These are phyloP conservation scores for Trichonephila clavipes DNA, from an alignment of 1,140 invertebrate species.

Conservation along the genomic window DNA sequence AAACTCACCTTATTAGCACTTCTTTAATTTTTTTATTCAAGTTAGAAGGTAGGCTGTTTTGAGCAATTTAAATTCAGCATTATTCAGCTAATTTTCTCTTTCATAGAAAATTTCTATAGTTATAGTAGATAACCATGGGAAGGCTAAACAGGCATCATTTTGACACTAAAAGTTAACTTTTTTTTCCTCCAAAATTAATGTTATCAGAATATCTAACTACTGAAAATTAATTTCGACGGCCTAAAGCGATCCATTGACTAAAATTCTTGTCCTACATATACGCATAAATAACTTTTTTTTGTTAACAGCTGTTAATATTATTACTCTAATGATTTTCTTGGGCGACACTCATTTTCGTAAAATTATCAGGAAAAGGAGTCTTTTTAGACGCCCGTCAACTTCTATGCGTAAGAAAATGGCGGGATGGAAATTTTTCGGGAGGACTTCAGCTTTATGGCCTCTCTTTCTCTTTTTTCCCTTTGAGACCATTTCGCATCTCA, in stretches of 20 bases:
- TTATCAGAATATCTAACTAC: neutral
- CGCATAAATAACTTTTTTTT: neutral
- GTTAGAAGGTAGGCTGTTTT: neutral
- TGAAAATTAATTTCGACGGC: neutral
- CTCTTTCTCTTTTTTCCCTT: neutral
- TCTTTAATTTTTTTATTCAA: neutral
- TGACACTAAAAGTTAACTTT: neutral
- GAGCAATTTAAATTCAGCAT: neutral
- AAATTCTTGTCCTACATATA: neutral
- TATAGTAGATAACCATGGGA: neutral
- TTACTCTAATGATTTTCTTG: constrained; percentile 22
- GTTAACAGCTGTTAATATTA: constrained; percentile 22
- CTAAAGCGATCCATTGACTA: neutral
- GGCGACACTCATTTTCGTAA: constrained; percentile 10
- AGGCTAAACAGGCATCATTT: neutral
- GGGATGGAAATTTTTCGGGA: constrained; percentile 11
- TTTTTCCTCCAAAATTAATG: neutral
- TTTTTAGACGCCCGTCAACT: constrained; percentile 29
- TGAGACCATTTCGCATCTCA: constrained; percentile 51
- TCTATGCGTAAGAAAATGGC: constrained; percentile 46
- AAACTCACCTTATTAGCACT: too few relatives aligned
- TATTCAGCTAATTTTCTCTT: neutral
- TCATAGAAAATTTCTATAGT: neutral
- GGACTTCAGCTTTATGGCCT: constrained; percentile 26
- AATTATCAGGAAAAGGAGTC: constrained; percentile 24